These are phyloP conservation scores for Diplazon laetatorius DNA, from an alignment of 2,888 invertebrate genomes.

Conservation along the genomic window DNA sequence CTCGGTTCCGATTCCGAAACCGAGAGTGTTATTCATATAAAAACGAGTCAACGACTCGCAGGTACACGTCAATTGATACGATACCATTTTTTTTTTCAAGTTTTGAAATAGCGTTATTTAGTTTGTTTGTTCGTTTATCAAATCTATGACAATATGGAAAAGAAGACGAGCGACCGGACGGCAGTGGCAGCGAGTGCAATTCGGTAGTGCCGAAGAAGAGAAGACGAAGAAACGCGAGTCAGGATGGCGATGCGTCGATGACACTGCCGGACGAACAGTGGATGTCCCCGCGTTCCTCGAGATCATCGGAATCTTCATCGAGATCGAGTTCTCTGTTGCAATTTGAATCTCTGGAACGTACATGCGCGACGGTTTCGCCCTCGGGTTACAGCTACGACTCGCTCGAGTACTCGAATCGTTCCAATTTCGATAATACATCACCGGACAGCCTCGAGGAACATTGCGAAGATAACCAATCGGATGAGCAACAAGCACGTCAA, in stretches of 20 bases:
- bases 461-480: conserved; percentile 67
- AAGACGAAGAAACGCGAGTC: conserved; percentile 74
- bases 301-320: conserved; percentile 86
- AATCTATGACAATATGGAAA: no score
- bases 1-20: conserved; percentile 90
- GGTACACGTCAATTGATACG: conserved; percentile 73
- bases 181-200: conserved; percentile 82
- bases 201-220: conserved; percentile 83
- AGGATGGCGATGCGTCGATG: conserved; percentile 74
- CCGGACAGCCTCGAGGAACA: conserved; percentile 84
- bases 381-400: conserved; percentile 84
- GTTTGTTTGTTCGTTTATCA: no score
- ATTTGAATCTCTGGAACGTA: conserved; percentile 92
- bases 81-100: neutral
- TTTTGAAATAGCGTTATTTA: neutral
- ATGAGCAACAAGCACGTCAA: neutral
- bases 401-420: conserved; percentile 82
- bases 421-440: conserved; percentile 78
- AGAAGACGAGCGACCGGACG: conserved; percentile 77
- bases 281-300: conserved; percentile 82
- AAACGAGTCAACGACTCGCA: conserved; percentile 74
- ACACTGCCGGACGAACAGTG: conserved; percentile 81
- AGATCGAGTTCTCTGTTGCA: conserved; percentile 92
- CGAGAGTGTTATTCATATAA: conserved; percentile 88
- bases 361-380: conserved; percentile 84